These are phyloP conservation scores for Trichonephila inaurata DNA, from an alignment of 1,140 invertebrate species.

Conservation along the genomic window DNA sequence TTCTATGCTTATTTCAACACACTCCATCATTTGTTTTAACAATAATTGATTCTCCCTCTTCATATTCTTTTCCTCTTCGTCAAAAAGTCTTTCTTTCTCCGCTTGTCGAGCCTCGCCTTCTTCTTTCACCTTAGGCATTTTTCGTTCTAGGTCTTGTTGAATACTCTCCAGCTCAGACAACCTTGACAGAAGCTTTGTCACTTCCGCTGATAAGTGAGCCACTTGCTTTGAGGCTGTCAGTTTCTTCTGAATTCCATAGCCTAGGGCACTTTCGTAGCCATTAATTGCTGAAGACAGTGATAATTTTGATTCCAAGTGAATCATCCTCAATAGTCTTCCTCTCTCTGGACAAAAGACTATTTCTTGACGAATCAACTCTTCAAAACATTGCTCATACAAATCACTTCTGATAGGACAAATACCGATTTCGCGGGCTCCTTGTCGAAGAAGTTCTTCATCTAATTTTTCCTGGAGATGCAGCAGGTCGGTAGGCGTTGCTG, in stretches of 20 bases:
- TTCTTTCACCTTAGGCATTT: constrained; percentile 1
- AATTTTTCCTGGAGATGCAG: constrained; percentile 97
- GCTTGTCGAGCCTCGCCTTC: not conserved
- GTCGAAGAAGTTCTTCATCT: constrained; percentile 93
- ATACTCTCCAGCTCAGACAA: not conserved
- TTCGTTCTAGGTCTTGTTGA: not conserved
- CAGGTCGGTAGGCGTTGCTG: constrained; percentile 96
- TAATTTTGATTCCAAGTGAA: constrained; percentile 97
- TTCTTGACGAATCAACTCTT: constrained; percentile 95
- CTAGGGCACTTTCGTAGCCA: constrained; percentile 97
- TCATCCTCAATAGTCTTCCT: constrained; percentile 92
- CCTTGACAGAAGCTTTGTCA: not conserved
- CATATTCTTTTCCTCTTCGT: constrained; percentile 3
- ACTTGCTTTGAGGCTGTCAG: constrained; percentile 83
- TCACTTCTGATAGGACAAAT: constrained; percentile 96
- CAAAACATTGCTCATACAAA: constrained; percentile 98
- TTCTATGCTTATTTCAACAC: not conserved
- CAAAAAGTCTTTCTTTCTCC: not conserved
- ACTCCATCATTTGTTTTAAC: not conserved
- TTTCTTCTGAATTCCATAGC: constrained; percentile 98
- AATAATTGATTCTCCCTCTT: not conserved
- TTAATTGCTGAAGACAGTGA: constrained; percentile 96
- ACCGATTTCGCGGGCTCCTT: constrained; percentile 96
- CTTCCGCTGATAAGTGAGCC: not conserved
- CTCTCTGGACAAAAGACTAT: constrained; percentile 98